These are phyloP conservation scores for Pseudomyrmex sp. DNA, from an alignment of 1,140 invertebrate genomes.

Conservation along the genomic window DNA sequence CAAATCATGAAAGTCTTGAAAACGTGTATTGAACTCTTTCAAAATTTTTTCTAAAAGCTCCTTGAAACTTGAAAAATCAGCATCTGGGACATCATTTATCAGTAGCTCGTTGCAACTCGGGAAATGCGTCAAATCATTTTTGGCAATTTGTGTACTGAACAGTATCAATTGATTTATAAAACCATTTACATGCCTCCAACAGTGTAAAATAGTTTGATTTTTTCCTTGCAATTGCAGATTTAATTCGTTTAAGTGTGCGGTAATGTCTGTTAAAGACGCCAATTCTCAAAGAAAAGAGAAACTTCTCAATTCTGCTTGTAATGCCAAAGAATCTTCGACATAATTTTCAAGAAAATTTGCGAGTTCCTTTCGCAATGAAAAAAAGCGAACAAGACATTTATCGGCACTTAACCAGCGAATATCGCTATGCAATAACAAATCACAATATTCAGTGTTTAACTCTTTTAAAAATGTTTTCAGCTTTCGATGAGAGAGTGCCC, in stretches of 20 bases:
- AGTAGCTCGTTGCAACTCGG: too few relatives aligned
- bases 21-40: neutral
- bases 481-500: neutral
- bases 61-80: too few relatives aligned
- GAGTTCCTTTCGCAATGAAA: neutral
- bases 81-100: too few relatives aligned
- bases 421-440: neutral
- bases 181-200: too few relatives aligned
- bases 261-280: neutral
- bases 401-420: neutral
- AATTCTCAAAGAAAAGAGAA: neutral
- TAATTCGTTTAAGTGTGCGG: neutral
- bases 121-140: too few relatives aligned
- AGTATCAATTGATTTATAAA: too few relatives aligned
- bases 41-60: too few relatives aligned
- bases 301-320: neutral
- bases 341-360: neutral
- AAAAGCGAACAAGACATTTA: neutral
- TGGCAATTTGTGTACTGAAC: too few relatives aligned
- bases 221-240: too few relatives aligned
- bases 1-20: neutral
- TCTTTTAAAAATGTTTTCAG: neutral
- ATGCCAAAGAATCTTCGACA: neutral
- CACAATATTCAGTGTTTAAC: neutral
- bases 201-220: too few relatives aligned